These are phyloP conservation scores for Morpho achilles DNA, from an alignment of 2,888 invertebrate genomes.

Conservation along the genomic window DNA sequence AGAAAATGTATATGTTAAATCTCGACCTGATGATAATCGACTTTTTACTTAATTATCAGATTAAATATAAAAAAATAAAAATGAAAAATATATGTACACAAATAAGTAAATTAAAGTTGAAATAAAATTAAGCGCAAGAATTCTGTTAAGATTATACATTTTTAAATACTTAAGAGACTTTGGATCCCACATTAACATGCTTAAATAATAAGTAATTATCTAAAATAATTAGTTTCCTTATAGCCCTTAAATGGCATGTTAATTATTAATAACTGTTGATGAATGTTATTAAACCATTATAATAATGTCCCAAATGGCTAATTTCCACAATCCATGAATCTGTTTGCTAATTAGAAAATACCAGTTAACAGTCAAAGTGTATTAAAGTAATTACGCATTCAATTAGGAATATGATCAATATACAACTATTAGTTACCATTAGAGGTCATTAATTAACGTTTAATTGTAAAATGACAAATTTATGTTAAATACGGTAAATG, in stretches of 20 bases:
- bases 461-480: not conserved
- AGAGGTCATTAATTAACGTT: not conserved
- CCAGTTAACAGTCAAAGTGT: constrained; percentile 9
- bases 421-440: constrained; percentile 3
- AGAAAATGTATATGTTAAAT: too few species aligned
- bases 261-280: not conserved
- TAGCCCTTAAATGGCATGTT: too few species aligned
- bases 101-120: too few species aligned
- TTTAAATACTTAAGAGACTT: too few species aligned
- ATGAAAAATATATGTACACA: too few species aligned
- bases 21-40: too few species aligned
- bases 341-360: constrained; percentile 12
- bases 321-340: constrained; percentile 11
- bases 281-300: not conserved
- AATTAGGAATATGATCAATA: constrained; percentile 9
- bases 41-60: not conserved
- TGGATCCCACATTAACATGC: too few species aligned
- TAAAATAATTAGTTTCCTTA: too few species aligned
- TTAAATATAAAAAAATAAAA: too few species aligned
- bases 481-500: not conserved
- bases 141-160: too few species aligned
- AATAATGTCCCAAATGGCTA: constrained; percentile 6
- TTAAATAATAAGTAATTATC: too few species aligned
- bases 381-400: constrained; percentile 10
- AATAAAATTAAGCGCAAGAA: too few species aligned